Percentiles rank a stretch among this genome's conserved stretches.
Conservation (phyloP, 2,888 invertebrate genomes). For the Sericinus montela region DNA sequence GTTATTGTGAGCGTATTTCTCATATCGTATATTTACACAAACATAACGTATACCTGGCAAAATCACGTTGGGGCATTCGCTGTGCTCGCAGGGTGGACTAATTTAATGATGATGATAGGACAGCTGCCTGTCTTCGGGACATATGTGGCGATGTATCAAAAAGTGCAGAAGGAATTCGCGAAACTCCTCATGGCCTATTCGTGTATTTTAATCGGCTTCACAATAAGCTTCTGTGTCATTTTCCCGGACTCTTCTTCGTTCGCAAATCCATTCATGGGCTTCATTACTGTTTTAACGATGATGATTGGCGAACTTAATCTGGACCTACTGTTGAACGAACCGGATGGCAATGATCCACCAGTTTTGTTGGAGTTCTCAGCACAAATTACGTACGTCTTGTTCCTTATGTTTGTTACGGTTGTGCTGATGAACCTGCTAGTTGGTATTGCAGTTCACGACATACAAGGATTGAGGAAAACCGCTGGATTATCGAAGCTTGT, state of each 20-base stretch:
- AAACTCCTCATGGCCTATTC: conserved; percentile 92
- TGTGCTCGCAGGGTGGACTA: conserved; percentile 91
- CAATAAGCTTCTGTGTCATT: conserved; percentile 92
- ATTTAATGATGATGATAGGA: conserved; percentile 94
- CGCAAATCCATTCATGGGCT: conserved; percentile 90
- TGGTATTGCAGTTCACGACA: conserved; percentile 93
- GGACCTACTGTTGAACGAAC: conserved; percentile 86
- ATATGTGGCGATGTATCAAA: conserved; percentile 94
- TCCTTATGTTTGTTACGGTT: conserved; percentile 90
- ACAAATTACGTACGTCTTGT: conserved; percentile 89
- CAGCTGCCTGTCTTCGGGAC: conserved; percentile 93
- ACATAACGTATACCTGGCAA: conserved; percentile 87
- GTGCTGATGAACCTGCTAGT: conserved; percentile 92
- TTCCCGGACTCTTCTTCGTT: conserved; percentile 91
- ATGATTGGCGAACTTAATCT: conserved; percentile 93
- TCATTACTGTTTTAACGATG: conserved; percentile 92
- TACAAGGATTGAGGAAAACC: conserved; percentile 91
- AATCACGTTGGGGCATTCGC: conserved; percentile 93
- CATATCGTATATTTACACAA: conserved; percentile 89
- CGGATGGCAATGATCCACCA: conserved; percentile 87
- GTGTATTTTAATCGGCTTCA: conserved; percentile 91
- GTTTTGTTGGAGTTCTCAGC: conserved; percentile 89
- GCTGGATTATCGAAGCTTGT: conserved; percentile 91
- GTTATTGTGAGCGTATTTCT: conserved; percentile 91
- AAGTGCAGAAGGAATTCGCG: conserved; percentile 92